Base-by-base conservation (phyloP, 37 sponge, comb jelly and placozoan genomes). In the Eunapius fragilis region DNA sequence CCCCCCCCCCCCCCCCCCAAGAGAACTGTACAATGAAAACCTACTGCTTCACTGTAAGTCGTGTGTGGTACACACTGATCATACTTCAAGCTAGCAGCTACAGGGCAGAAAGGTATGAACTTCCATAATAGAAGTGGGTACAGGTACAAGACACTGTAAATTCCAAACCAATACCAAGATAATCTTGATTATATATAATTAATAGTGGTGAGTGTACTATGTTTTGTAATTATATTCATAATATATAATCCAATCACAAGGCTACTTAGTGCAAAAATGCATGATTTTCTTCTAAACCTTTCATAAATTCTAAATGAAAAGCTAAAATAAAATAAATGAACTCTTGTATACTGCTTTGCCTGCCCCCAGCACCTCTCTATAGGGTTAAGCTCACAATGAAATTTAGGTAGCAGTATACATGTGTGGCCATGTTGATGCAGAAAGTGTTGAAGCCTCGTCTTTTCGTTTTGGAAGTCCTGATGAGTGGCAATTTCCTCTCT, bases 341-440 rank as follows among this genome's bases (percentile, higher is more conserved):
- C 85, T n/a, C 85, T 38, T 48, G 78, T 75, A 35, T 58, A 78
- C 30, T 48, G 67, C 45, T 89, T 85, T 23, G 81, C 86, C 31
- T 84, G 81, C 23, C 67, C 73, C 90, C 86, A 89, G 67, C 83
- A 83, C 25, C 82, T 47, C 67, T 90, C 86, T n/a, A 86, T 90
- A 19, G 86, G 81, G 50, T 85, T 85, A 7, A 90, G 31, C 32
- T 89, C 74, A 36, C 89, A 89, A 28, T 89, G 89, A 47, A 84
- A 89, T 48, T 82, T 88, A 3, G 88, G 88, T 3, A 88, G 58
- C 35, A 87, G 82, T 24, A 82, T 67, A 31, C 82, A 82, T 30
- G n/a, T 30, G 73, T 74, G 68, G 74, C 36, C 74, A 31, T 74
- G 72, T 25, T 31, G n/a, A 76, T 71, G 79, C 36, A 89, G 41